Evolutionary conservation across 2,888 invertebrate genomes (phyloP).

Genomic region (Drosophila engyochracea): DNA sequence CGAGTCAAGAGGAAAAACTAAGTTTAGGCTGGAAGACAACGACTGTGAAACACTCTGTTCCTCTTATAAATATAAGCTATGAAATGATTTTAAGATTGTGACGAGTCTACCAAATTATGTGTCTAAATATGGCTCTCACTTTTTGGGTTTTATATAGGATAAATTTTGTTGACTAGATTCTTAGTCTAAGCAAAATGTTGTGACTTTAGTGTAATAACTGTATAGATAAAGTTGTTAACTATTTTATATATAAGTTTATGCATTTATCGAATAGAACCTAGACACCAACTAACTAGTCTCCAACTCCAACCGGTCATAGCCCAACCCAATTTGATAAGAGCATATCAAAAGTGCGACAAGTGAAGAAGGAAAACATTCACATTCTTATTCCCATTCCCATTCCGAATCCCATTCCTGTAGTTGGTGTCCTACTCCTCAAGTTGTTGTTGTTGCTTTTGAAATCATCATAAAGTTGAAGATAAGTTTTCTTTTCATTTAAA

Average conservation of each 20-base stretch:
- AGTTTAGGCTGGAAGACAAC: background rate
- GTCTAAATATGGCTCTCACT: background rate
- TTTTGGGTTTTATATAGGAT: background rate
- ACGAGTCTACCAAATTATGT: background rate
- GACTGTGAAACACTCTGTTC: background rate
- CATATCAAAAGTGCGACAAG: slow-evolving; percentile 53
- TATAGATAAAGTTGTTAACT: no score
- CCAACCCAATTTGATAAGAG: background rate
- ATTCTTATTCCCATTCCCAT: slow-evolving; percentile 29
- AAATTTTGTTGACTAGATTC: background rate
- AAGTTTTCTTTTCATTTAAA: slow-evolving; percentile 80
- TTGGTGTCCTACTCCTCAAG: slow-evolving; percentile 33
- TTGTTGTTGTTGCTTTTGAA: slow-evolving; percentile 68
- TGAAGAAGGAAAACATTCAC: slow-evolving; percentile 67
- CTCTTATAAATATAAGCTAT: background rate
- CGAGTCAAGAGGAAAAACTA: slow-evolving; percentile 36
- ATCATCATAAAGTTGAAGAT: slow-evolving; percentile 82
- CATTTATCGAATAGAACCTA: background rate
- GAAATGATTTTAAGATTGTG: background rate
- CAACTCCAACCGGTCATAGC: background rate
- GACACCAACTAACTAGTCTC: background rate
- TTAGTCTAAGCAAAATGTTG: rapidly evolving
- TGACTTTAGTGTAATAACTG: background rate
- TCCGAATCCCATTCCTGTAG: slow-evolving; percentile 12
- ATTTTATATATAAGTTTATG: background rate